Percentiles rank a stretch among this genome's conserved stretches.
Evolutionary conservation across 37 sponge, comb jelly and placozoan species (phyloP).

Genomic region (Cliona cf. orientalis): DNA sequence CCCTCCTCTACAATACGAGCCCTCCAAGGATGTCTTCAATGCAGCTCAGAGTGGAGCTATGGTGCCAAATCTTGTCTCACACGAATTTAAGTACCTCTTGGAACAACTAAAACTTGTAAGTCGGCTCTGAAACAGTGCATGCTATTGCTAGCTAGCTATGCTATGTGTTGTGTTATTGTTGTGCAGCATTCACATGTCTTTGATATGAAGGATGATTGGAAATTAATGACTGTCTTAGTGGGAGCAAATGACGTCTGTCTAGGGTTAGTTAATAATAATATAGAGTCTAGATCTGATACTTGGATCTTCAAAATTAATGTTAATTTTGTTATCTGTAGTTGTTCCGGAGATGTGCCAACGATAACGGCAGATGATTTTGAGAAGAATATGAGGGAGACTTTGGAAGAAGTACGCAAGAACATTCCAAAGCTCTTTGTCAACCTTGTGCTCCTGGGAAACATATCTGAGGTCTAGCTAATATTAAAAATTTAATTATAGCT

Average conservation of each 20-base stretch:
- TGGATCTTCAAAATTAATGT: too few species aligned
- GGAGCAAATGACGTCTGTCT: slow-evolving; percentile 86
- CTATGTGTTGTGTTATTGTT: too few species aligned
- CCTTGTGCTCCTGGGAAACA: slow-evolving; percentile 67
- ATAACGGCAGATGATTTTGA: slow-evolving; percentile 72
- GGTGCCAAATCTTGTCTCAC: slow-evolving; percentile 63
- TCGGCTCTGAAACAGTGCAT: too few species aligned
- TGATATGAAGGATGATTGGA: slow-evolving; percentile 88
- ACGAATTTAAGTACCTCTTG: slow-evolving; percentile 70
- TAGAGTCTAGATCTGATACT: too few species aligned
- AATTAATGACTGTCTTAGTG: slow-evolving; percentile 74
- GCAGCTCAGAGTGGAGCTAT: slow-evolving; percentile 91
- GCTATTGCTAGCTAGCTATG: too few species aligned
- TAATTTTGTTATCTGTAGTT: too few species aligned
- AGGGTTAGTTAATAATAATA: too few species aligned
- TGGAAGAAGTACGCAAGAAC: slow-evolving; percentile 59
- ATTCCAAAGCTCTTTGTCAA: slow-evolving; percentile 84
- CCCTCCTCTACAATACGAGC: slow-evolving; percentile 76
- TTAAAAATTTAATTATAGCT: background rate
- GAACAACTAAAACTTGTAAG: slow-evolving; percentile 53
- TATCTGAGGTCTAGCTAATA: slow-evolving; percentile 59
- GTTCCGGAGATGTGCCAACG: slow-evolving; percentile 61
- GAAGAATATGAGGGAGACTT: slow-evolving; percentile 43
- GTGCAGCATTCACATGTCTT: too few species aligned
- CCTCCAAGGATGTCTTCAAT: slow-evolving; percentile 77